Evolutionary conservation across 2,113 vertebrate species (phyloP).

Genomic region (Sapajus apella): DNA sequence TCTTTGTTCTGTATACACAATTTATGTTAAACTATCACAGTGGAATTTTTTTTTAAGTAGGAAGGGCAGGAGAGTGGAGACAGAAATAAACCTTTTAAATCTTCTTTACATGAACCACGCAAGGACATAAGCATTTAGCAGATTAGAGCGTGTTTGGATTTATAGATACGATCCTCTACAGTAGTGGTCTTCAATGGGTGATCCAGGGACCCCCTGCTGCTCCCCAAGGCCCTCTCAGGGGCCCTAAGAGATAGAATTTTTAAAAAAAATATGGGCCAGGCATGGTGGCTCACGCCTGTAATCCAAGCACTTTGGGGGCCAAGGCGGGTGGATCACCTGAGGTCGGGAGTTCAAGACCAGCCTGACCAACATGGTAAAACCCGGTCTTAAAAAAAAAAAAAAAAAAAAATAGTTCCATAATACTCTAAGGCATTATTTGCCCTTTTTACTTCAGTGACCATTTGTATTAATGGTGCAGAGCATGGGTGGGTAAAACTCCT

Average conservation of each 20-base stretch:
- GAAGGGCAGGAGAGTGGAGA: constrained; percentile 45
- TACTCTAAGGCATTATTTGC: background rate
- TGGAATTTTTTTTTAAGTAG: constrained; percentile 17
- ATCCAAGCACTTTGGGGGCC: too few relatives aligned
- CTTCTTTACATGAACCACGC: constrained; percentile 60
- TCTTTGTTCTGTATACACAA: constrained; percentile 50
- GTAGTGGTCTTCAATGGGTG: background rate
- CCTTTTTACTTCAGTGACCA: background rate
- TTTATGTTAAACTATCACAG: constrained; percentile 44
- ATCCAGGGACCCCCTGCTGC: background rate
- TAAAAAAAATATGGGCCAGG: background rate
- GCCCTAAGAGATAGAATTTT: background rate
- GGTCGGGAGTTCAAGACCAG: too few relatives aligned
- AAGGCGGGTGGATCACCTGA: too few relatives aligned
- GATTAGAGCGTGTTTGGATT: constrained; percentile 61
- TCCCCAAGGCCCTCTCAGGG: background rate
- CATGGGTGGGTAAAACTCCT: background rate
- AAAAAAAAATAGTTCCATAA: background rate
- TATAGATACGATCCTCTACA: background rate
- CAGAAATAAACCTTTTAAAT: constrained; percentile 74
- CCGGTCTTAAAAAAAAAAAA: too few relatives aligned
- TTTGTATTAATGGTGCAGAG: background rate
- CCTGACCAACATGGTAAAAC: too few relatives aligned
- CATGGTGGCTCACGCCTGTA: too few relatives aligned
- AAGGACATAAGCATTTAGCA: constrained; percentile 44